Evolutionary conservation across 2,797 vertebrate genomes (phyloP).

Genomic region (Uromys caudimaculatus): DNA sequence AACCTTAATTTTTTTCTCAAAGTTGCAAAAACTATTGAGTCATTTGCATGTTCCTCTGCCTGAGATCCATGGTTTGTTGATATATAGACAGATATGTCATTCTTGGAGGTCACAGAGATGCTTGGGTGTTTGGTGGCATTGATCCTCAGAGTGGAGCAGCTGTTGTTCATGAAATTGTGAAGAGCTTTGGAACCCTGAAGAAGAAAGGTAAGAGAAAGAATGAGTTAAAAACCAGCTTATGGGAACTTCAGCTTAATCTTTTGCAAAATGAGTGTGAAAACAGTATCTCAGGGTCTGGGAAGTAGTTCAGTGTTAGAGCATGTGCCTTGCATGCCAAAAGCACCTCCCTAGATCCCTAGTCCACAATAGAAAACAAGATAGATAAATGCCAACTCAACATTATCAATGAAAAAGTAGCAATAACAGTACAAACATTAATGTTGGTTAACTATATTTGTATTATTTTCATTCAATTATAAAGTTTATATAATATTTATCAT

Average conservation of each 20-base stretch:
- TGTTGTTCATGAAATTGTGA: constrained; percentile 93
- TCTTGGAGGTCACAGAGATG: constrained; percentile 92
- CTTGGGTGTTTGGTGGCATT: constrained; percentile 98
- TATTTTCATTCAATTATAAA: not conserved
- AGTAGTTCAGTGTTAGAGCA: not conserved
- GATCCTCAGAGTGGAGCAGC: constrained; percentile 96
- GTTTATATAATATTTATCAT: not conserved
- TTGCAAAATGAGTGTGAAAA: not conserved
- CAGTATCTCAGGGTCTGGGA: not conserved
- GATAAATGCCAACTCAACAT: no score
- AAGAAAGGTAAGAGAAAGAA: constrained; percentile 89
- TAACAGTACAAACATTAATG: no score
- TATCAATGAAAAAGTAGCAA: not conserved
- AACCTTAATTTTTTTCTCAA: not conserved
- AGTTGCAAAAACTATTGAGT: not conserved
- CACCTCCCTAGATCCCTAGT: not conserved
- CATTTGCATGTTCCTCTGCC: not conserved
- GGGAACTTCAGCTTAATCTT: not conserved
- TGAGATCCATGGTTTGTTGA: not conserved
- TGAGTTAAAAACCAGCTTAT: not conserved
- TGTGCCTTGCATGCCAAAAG: not conserved
- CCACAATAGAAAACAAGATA: not conserved
- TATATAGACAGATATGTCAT: constrained; percentile 91
- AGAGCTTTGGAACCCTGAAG: constrained; percentile 92
- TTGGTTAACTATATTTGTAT: not conserved